Base-by-base conservation (phyloP, 2,113 vertebrate genomes). In the Baryphthengus martii region DNA sequence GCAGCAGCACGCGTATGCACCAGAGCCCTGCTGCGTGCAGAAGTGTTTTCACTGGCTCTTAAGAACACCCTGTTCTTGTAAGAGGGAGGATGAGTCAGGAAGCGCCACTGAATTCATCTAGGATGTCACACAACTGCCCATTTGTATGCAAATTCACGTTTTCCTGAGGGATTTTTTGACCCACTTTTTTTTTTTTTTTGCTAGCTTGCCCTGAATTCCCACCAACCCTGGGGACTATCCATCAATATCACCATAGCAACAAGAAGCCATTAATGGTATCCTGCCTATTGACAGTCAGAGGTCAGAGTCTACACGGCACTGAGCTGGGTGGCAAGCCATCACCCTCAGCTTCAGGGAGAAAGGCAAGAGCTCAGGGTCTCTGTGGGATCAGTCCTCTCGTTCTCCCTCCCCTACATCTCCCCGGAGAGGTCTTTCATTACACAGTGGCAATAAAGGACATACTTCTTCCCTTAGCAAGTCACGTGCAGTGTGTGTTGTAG, bases 191-290 rank as follows among this genome's bases (percentile, higher is more conserved):
- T 79, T 53, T 29, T 23, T n/a, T 52, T 75, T 66, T 33, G 7
- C 18, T 86, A 44, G 33, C 73, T 95, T 87, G 84, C 44, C 25
- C 76, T 94, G 75, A 58, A 86, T 96, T 92, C 56, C 62, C 88
- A 87, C 71, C 49, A 89, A 44, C 44, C 16, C 58, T 45, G 47
- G 26, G 15, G 68, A 72, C 72, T 73, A 90, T 79, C 94, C 78
- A 59, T 96, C 96, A 82, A 96, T 97, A 97, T 93, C 90, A 72
- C 90, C 86, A 91, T 96, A 92, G 95, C 78, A 97, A 97, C 97
- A 50, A 92, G 83, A 62, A 93, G 47, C 93, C 90, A 55, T 93
- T 96, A 89, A 71, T 73, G 74, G 56, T 73, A 79, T 91, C 26
- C 65, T 93, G 89, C 74, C 74, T 90, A 87, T 90, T 88, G 92